phyloP scores from a whole-genome alignment of 1,140 invertebrate genomes.

The Diuraphis noxia region DNA sequence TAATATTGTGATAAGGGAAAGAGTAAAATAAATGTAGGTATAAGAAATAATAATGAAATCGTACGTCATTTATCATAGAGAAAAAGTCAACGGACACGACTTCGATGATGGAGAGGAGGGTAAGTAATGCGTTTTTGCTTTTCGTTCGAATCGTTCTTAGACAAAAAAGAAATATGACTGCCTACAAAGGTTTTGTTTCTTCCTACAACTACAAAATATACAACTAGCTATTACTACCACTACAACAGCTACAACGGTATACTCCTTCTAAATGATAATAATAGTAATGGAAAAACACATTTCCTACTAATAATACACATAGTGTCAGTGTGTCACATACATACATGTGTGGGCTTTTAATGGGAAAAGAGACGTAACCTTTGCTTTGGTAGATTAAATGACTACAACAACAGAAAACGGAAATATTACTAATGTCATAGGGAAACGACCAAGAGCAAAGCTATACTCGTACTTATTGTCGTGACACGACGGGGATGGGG shows the following conservation, averaged over 20 bases:
- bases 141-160: neutral
- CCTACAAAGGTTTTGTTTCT: constrained; percentile 31
- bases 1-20: neutral
- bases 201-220: neutral
- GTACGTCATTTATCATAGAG: constrained; percentile 24
- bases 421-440: constrained; percentile 5
- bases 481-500: neutral
- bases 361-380: constrained; percentile 4
- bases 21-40: constrained; percentile 29
- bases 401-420: constrained; percentile 11
- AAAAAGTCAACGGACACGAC: constrained; percentile 30
- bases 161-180: constrained; percentile 15
- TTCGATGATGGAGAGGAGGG: neutral
- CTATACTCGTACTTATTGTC: neutral
- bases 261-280: neutral
- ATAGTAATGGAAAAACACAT: constrained; percentile 17
- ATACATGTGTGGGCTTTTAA: neutral
- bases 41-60: constrained; percentile 27
- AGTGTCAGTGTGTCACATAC: too few relatives aligned
- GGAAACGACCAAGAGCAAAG: neutral
- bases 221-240: neutral
- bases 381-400: constrained; percentile 20
- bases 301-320: neutral
- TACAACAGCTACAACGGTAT: neutral
- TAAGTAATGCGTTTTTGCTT: constrained; percentile 36